Evolutionary conservation across 2,888 invertebrate genomes (phyloP).

Genomic region (Tetragnatha montana): DNA sequence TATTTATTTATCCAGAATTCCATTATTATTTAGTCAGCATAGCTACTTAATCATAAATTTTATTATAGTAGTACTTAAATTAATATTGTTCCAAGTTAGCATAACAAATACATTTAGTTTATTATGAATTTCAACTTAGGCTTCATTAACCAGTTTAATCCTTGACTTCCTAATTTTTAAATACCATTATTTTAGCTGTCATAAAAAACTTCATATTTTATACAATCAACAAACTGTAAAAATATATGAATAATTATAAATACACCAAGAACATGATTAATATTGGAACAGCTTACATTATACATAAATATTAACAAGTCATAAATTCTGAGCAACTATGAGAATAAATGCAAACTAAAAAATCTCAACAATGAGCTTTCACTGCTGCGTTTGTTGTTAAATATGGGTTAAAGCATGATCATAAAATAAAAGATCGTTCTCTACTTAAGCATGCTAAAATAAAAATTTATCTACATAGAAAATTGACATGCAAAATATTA

Average conservation of each 20-base stretch:
- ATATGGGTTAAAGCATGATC: conserved; percentile 69
- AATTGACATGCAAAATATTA: not conserved
- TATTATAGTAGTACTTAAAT: no score
- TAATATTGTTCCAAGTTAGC: no score
- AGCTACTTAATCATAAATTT: no score
- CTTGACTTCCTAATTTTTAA: no score
- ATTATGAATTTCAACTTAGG: no score
- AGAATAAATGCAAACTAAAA: not conserved
- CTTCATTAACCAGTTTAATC: no score
- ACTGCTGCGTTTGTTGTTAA: conserved; percentile 69
- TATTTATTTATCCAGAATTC: no score
- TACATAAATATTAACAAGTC: not conserved
- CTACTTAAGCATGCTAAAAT: not conserved
- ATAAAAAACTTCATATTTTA: no score
- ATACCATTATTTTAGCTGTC: no score
- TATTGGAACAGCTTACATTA: not conserved
- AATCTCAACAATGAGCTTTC: conserved; percentile 25
- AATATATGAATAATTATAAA: not conserved
- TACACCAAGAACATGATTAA: not conserved
- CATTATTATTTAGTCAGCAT: no score
- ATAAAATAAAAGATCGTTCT: conserved; percentile 21
- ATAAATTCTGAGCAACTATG: not conserved
- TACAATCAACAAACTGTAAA: no score
- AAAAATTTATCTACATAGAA: not conserved
- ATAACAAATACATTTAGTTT: no score